Evolutionary conservation across 2,113 vertebrate species (phyloP).

Genomic region (Cavia porcellus): DNA sequence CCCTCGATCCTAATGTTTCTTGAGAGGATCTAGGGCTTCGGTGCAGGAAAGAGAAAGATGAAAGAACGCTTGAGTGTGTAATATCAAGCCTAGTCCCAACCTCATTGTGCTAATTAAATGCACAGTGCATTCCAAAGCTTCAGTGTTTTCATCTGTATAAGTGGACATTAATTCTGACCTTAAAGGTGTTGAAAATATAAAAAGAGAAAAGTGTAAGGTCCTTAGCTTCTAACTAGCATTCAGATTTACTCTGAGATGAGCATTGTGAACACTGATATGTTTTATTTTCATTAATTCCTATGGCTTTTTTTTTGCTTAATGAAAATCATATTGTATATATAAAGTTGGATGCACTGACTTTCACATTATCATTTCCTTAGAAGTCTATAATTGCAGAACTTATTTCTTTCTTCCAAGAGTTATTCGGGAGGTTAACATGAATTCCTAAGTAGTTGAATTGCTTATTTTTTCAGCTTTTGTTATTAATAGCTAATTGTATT

Average conservation of each 20-base stretch:
- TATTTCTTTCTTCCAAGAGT: slow-evolving; percentile 25
- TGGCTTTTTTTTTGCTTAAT: background rate
- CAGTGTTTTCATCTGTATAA: background rate
- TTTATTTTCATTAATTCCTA: background rate
- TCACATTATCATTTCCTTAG: slow-evolving; percentile 36
- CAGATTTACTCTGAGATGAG: background rate
- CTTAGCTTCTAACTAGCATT: background rate
- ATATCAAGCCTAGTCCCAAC: background rate
- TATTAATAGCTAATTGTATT: slow-evolving; percentile 29
- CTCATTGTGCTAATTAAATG: background rate
- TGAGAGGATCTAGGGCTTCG: background rate
- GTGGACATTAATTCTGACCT: background rate
- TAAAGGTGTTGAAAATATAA: background rate
- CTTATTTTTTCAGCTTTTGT: background rate
- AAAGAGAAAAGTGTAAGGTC: background rate
- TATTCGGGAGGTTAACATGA: slow-evolving; percentile 14
- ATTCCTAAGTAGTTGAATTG: slow-evolving; percentile 16
- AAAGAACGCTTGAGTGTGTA: background rate
- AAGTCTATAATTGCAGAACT: slow-evolving; percentile 25
- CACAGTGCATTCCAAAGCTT: background rate
- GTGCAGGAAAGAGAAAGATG: background rate
- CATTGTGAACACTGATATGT: background rate
- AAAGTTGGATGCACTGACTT: slow-evolving; percentile 1
- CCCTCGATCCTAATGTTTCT: background rate
- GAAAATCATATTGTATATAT: background rate